phyloP scores from a whole-genome alignment of 2,888 invertebrate species.

The Acanthopleura granulata region DNA sequence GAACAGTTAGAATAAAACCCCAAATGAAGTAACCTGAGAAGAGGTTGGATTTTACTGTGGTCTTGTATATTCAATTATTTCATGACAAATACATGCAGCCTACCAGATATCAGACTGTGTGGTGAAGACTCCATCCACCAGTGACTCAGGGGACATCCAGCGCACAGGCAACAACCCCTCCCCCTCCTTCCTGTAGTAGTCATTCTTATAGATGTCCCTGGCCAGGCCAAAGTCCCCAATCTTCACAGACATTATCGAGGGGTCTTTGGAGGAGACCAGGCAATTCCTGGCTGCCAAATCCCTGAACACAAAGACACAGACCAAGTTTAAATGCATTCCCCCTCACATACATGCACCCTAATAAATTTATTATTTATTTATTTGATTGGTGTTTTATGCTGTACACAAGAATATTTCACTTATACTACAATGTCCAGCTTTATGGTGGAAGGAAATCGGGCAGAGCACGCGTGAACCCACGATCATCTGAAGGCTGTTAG shows the following conservation, averaged over 20 bases:
- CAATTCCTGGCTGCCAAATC: slow-evolving; percentile 98
- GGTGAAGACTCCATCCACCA: slow-evolving; percentile 96
- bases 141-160: slow-evolving; percentile 98
- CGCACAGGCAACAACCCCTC: slow-evolving; percentile 90
- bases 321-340: not conserved
- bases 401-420: too few relatives aligned
- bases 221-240: slow-evolving; percentile 98
- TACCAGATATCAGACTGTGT: slow-evolving; percentile 96
- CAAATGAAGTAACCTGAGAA: too few relatives aligned
- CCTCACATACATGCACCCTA: too few relatives aligned
- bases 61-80: too few relatives aligned
- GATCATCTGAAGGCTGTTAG: too few relatives aligned
- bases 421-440: too few relatives aligned
- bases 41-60: too few relatives aligned
- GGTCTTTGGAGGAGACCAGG: slow-evolving; percentile 76
- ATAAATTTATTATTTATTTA: too few relatives aligned
- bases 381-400: too few relatives aligned
- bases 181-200: slow-evolving; percentile 96
- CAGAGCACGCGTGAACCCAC: too few relatives aligned
- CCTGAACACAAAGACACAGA: slow-evolving; percentile 45
- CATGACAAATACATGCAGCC: slow-evolving; percentile 26
- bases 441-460: too few relatives aligned
- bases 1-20: too few relatives aligned
- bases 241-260: slow-evolving; percentile 82
- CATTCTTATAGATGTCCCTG: slow-evolving; percentile 95